Percentiles rank a stretch among this genome's conserved stretches.
phyloP scores from a whole-genome alignment of 2,113 vertebrate species.

The Callocephalon fimbriatum region DNA sequence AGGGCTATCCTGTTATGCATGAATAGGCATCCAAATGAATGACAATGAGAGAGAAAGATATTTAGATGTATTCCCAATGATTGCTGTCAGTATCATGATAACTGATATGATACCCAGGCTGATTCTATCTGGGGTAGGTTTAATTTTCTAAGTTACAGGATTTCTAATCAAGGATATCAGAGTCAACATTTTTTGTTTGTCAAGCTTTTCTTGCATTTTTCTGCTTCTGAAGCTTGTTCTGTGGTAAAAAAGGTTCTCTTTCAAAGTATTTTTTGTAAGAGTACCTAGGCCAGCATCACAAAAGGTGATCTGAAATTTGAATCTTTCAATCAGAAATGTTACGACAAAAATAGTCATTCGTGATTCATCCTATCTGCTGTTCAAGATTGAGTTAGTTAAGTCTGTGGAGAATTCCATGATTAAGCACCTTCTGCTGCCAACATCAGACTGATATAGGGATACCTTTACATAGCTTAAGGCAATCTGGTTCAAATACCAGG shows the following conservation, averaged over 20 bases:
- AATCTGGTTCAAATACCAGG: background rate
- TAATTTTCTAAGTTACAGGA: slow-evolving; percentile 26
- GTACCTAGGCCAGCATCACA: background rate
- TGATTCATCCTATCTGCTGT: background rate
- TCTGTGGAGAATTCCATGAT: background rate
- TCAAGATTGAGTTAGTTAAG: background rate
- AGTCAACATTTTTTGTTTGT: background rate
- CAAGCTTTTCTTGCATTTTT: background rate
- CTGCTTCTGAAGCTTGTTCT: slow-evolving; percentile 2
- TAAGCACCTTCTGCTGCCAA: background rate
- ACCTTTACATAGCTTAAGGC: background rate
- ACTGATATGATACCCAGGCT: slow-evolving; percentile 5
- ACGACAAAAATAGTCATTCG: background rate
- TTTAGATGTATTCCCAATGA: slow-evolving; percentile 49
- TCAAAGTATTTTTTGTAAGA: background rate
- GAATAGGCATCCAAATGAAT: slow-evolving; percentile 59
- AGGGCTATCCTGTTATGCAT: slow-evolving; percentile 62
- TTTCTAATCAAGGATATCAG: slow-evolving; percentile 65
- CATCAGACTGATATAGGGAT: background rate
- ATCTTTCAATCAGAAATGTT: background rate
- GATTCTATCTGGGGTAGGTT: background rate
- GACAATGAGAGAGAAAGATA: slow-evolving; percentile 11
- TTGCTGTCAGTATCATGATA: slow-evolving; percentile 32
- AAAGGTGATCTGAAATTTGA: background rate
- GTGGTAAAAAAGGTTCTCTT: background rate